Base-by-base conservation (phyloP, 2,888 invertebrate species). In the Folsomia manolachei region DNA sequence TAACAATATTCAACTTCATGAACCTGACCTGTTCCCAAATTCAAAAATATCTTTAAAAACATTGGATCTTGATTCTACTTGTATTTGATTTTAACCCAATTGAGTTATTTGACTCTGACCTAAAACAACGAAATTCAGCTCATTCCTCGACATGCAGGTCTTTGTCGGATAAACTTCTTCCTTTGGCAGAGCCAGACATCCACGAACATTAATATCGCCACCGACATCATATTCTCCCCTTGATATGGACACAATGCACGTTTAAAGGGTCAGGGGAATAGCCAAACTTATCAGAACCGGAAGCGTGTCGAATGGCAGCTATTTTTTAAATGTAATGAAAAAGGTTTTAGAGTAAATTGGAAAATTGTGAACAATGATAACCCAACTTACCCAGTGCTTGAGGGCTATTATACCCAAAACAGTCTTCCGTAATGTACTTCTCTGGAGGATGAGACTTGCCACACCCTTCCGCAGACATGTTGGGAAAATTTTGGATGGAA, bases 201-300 rank as follows among this genome's bases (percentile, higher is more conserved):
- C 63, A n/a, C 63, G 26, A 11, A 63, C 4, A 27, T 25, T 11
- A n/a, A 63, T 27, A 11, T n/a, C 1, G 4, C 25, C 63, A n/a
- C 63, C 63, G 7, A 1, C 9, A n/a, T 27, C 9, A 4, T 18
- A n/a, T 63, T 18, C 2, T 26, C 27, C 63, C 63, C n/a, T 25
- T 26, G 27, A 63, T 63, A 18, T 63, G 23, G 27, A 63, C 63
- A 27, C 63, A 63, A n/a, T 63, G 63, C 11, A 63, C 63, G 27
- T 63, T 63, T 2, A 25, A 2, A 7, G 63, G 27, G 19, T 26
- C 63, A n/a, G n/a, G 23, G 2, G 4, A 2, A 18, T 27, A 27
- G n/a, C 27, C 26, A 9, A 63, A 27, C 24, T 63, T 25, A n/a
- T 18, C 63, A 4, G n/a, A 25, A 18, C 11, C n/a, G 11, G 4